Conservation (phyloP, 2,113 vertebrate species). For the Seriola rivoliana region DNA sequence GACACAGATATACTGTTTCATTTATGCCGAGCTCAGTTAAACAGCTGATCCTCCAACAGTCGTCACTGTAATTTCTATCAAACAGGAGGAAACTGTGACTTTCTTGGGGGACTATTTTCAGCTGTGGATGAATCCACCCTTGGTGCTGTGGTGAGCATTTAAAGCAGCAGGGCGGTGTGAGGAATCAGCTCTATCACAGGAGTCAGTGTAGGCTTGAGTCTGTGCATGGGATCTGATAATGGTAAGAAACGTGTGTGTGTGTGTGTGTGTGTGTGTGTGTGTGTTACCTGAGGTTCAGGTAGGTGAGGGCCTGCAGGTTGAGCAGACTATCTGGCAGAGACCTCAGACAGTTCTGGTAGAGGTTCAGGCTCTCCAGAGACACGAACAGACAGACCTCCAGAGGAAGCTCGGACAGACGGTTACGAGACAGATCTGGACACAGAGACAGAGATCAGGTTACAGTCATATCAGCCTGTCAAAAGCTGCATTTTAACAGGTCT, state of each 20-base stretch:
- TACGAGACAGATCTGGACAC: constrained; percentile 91
- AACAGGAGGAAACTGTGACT: too few species aligned
- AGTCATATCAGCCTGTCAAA: too few species aligned
- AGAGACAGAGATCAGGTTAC: neutral
- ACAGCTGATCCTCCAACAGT: too few species aligned
- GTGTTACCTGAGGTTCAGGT: constrained; percentile 95
- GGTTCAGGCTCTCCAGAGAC: constrained; percentile 95
- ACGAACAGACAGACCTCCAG: constrained; percentile 94
- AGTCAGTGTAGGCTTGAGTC: neutral
- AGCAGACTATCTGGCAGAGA: constrained; percentile 93
- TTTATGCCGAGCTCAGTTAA: too few species aligned
- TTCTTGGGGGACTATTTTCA: too few species aligned
- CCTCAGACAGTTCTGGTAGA: constrained; percentile 98
- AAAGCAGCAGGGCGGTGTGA: too few species aligned
- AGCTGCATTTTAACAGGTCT: too few species aligned
- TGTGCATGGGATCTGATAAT: neutral
- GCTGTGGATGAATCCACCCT: too few species aligned
- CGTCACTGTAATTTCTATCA: too few species aligned
- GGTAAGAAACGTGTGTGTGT: constrained; percentile 13
- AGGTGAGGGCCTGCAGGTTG: constrained; percentile 94
- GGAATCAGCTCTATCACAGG: too few species aligned
- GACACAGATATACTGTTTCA: too few species aligned
- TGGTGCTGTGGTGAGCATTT: too few species aligned
- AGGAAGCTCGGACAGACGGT: constrained; percentile 94
- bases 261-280: constrained; percentile 38